These are phyloP conservation scores for Carlito syrichta DNA, from an alignment of 2,113 vertebrate genomes.

Conservation along the genomic window DNA sequence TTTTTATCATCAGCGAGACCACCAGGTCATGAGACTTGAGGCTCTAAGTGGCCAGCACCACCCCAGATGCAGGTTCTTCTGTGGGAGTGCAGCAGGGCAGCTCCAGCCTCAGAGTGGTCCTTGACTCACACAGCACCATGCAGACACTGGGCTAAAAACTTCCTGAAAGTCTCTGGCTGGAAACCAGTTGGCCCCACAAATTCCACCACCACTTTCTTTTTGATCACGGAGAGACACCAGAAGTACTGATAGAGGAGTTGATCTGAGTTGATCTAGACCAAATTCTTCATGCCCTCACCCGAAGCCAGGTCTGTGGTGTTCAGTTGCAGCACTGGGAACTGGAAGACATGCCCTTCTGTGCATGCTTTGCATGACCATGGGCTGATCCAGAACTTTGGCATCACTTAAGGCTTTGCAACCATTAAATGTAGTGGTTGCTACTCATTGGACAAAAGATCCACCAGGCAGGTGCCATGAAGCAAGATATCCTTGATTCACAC, in stretches of 20 bases:
- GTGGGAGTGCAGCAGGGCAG: rapidly evolving
- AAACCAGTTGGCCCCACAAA: conserved; percentile 91
- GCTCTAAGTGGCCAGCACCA: background rate
- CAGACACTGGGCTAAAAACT: conserved; percentile 95
- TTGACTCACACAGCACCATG: conserved; percentile 84
- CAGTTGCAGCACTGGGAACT: conserved; percentile 70
- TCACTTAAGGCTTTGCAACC: background rate
- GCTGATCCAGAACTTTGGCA: conserved; percentile 45
- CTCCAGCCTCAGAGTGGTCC: background rate
- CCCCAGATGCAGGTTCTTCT: background rate
- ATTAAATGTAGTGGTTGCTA: background rate
- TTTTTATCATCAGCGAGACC: background rate
- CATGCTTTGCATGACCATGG: conserved; percentile 47
- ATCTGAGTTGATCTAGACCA: conserved; percentile 69
- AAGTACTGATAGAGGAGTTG: conserved; percentile 72
- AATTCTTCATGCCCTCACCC: conserved; percentile 45
- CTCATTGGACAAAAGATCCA: background rate
- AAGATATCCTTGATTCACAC: background rate
- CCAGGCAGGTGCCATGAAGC: background rate
- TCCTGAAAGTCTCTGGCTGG: conserved; percentile 91
- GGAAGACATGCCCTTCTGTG: conserved; percentile 61
- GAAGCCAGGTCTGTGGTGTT: conserved; percentile 70
- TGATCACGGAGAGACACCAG: conserved; percentile 85
- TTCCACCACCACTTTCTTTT: conserved; percentile 87
- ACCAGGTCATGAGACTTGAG: rapidly evolving